Base-by-base conservation (phyloP, 2,888 invertebrate species). In the Lasioglossum leucozonium region DNA sequence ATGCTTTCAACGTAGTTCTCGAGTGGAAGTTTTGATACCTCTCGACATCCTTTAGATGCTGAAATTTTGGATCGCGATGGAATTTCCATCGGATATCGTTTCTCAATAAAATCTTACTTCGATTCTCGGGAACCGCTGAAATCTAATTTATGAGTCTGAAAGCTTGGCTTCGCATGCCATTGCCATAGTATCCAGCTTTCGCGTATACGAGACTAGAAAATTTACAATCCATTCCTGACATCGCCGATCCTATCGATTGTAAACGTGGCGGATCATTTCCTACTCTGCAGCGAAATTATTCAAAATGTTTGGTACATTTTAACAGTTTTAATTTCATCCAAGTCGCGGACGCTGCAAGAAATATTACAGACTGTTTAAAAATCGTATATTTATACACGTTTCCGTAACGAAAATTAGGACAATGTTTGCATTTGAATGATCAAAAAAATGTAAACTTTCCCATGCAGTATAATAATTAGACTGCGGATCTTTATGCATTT, bases 101-200 rank as follows among this genome's bases (percentile, higher is more conserved):
- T 30, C 62, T 30, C 62, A 62, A 62, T 62, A 62, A 62, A 62
- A 30, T 62, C 62, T 62, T 62, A 30, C 62, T 62, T 62, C 62
- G 62, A 62, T 62, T 62, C 62, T 16, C 62, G n/a, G 55, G n/a
- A 55, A 62, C 30, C 62, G 30, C 16, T 62, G 62, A 62, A 62
- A 62, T 30, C 62, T 62, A 62, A 62, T 62, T 62, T 62, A 62
- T 62, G 26, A 30, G 26, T 30, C 22, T 62, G 62, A 62, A 62
- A 30, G 30, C 30, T 55, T n/a, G 55, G n/a, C n/a, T 55, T 55
- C n/a, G 11, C 55, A 4, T 55, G 55, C n/a, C 55, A 55, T 55
- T 55, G 55, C 55, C n/a, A 4, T 11, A 55, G 55, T 55, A n/a
- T n/a, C n/a, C 55, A 55, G n/a, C 55, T n/a, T 55, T 55, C n/a